Base-by-base conservation (phyloP, 92 coral and sea anemone species). In the Epizoanthus fatuus region DNA sequence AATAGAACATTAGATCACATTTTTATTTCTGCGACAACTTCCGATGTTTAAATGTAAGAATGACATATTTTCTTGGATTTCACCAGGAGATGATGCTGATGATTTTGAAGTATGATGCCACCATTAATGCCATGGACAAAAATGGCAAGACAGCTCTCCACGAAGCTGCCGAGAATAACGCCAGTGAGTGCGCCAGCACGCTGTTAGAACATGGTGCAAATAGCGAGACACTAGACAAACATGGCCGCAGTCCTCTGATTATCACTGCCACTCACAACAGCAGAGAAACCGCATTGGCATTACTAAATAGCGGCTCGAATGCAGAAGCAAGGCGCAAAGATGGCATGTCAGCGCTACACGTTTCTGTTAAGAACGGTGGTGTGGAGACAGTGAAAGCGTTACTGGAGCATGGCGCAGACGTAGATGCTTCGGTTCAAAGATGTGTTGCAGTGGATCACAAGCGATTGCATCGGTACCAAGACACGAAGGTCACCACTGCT, bases 241-340 rank as follows among this genome's bases (percentile, higher is more conserved):
- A 54, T 6, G 57, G 80, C 51, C 80, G 80, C 80, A 74, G 66
- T n/a, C 80, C 80, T 37, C 80, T 74, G 47, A 74, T 74, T 11
- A 63, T 74, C 45, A 74, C 63, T 5, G 80, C 80, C 80, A 19
- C 12, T 8, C 49, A 35, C 37, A 38, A 74, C 64, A 74, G 65
- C 52, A 55, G 4, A 32, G 80, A 74, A 4, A 74, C 80, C 3
- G 80, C 80, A 6, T 17, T 29, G 58, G 49, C 38, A 45, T 25
- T 74, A 17, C 29, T 74, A 55, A 37, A 74, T 7, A 14, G 80
- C 54, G 65, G 49, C 17, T 65, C 80, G 4, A 74, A 74, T 11
- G n/a, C 65, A 25, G 80, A 74, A 29, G 60, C 49, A 32, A 55
- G 22, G 25, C 29, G 47, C 15, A 74, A 74, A 74, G 80, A 74